Percentiles rank a stretch among this genome's conserved stretches.
phyloP scores from a whole-genome alignment of 2,888 invertebrate genomes.

The Acleris laterana region DNA sequence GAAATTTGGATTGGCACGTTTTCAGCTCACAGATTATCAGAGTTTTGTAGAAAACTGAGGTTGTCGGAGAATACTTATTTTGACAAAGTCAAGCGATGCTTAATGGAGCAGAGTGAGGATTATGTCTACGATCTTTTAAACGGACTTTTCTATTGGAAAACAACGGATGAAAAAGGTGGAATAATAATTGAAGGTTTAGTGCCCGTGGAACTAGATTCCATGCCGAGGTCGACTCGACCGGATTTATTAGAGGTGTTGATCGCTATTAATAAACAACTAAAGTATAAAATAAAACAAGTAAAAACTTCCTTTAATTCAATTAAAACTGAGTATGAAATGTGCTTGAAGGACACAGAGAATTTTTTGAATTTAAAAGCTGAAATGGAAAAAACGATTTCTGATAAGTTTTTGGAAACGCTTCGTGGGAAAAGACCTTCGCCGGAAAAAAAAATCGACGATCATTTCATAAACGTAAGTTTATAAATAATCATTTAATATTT shows the following conservation, averaged over 20 bases:
- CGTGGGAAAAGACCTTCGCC: conserved; percentile 42
- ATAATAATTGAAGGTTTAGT: conserved; percentile 68
- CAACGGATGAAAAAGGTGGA: conserved; percentile 49
- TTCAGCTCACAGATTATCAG: conserved; percentile 59
- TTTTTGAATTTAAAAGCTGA: conserved; percentile 68
- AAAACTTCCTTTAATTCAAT: conserved; percentile 50
- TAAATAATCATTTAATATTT: background rate
- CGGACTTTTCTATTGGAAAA: conserved; percentile 73
- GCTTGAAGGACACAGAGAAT: conserved; percentile 66
- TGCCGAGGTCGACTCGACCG: conserved; percentile 49
- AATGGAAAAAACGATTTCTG: conserved; percentile 66
- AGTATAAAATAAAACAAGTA: conserved; percentile 49
- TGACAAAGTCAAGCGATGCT: conserved; percentile 52
- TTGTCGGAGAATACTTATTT: conserved; percentile 56
- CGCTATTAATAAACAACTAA: conserved; percentile 58
- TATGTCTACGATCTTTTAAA: conserved; percentile 65
- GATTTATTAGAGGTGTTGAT: conserved; percentile 63
- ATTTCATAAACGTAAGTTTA: background rate
- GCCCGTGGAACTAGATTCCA: conserved; percentile 58
- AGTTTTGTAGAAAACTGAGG: conserved; percentile 64
- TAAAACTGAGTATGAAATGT: conserved; percentile 61
- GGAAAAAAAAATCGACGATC: background rate
- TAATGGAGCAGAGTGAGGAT: conserved; percentile 55
- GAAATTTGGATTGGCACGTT: conserved; percentile 66
- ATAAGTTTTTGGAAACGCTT: conserved; percentile 61